phyloP scores from a whole-genome alignment of 2,797 vertebrate species.

The Caiman crocodilus region DNA sequence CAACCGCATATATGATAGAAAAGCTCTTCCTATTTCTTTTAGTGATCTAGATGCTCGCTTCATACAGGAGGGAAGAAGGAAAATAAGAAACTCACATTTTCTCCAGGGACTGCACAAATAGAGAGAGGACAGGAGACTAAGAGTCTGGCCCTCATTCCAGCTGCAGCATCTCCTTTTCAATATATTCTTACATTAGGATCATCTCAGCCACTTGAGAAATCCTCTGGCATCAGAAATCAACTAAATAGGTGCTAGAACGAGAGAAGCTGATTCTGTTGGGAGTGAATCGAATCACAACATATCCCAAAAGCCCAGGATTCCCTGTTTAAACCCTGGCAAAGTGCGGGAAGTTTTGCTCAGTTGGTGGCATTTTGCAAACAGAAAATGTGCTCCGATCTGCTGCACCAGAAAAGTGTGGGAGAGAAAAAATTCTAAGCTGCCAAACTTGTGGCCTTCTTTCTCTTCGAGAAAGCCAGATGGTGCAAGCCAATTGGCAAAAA shows the following conservation, averaged over 20 bases:
- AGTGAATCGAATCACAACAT: background rate
- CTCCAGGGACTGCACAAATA: no score
- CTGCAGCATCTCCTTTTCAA: no score
- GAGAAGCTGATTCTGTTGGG: background rate
- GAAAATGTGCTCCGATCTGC: background rate
- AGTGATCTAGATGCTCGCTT: no score
- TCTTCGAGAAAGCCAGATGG: background rate
- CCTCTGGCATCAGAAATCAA: accelerated
- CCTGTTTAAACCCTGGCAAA: background rate
- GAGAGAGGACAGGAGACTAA: no score
- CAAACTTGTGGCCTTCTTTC: background rate
- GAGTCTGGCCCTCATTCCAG: no score
- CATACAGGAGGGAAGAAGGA: no score
- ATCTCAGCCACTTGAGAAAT: background rate
- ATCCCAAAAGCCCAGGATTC: background rate
- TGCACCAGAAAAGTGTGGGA: background rate
- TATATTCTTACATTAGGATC: no score
- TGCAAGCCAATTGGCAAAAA: background rate
- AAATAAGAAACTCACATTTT: no score
- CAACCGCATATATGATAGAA: no score
- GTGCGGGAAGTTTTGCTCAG: background rate
- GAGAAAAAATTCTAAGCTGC: background rate
- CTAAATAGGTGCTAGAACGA: background rate
- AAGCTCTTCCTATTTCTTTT: no score
- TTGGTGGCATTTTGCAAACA: background rate